Conservation (phyloP, 2,113 vertebrate genomes). For the Mungos mungo region DNA sequence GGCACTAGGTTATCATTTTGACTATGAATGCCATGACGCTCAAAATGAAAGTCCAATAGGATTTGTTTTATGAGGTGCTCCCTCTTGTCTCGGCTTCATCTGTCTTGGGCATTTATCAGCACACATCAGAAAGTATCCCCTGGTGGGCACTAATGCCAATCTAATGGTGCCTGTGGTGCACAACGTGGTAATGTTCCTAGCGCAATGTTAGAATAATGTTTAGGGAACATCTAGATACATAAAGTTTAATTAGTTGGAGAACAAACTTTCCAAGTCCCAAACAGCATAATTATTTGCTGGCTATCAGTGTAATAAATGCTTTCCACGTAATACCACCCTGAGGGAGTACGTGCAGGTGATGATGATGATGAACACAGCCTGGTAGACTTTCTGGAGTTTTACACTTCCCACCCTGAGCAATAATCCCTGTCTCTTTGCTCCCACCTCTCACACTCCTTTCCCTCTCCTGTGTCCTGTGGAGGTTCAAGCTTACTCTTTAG, state of each 20-base stretch:
- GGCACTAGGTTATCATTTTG: conserved; percentile 39
- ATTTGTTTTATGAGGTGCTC: conserved; percentile 39
- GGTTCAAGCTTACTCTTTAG: background rate
- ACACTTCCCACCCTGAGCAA: background rate
- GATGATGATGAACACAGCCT: background rate
- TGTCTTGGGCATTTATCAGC: conserved; percentile 2
- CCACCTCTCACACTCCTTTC: background rate
- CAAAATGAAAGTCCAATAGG: background rate
- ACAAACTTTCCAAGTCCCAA: conserved; percentile 16
- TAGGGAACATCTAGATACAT: background rate
- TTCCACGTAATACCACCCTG: background rate
- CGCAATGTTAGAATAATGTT: conserved; percentile 12
- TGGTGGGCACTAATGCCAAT: background rate
- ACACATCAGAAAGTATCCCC: background rate
- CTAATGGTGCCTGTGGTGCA: background rate
- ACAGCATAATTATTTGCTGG: conserved; percentile 38
- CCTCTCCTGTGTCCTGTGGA: background rate
- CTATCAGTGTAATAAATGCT: background rate
- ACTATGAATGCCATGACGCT: conserved; percentile 28
- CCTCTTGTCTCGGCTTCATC: conserved; percentile 33
- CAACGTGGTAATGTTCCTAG: background rate
- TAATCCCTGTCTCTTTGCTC: background rate
- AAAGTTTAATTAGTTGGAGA: conserved; percentile 22
- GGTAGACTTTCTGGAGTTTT: background rate
- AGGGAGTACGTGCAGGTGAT: background rate